Evolutionary conservation across 2,113 vertebrate species (phyloP).

Genomic region (Peromyscus leucopus): DNA sequence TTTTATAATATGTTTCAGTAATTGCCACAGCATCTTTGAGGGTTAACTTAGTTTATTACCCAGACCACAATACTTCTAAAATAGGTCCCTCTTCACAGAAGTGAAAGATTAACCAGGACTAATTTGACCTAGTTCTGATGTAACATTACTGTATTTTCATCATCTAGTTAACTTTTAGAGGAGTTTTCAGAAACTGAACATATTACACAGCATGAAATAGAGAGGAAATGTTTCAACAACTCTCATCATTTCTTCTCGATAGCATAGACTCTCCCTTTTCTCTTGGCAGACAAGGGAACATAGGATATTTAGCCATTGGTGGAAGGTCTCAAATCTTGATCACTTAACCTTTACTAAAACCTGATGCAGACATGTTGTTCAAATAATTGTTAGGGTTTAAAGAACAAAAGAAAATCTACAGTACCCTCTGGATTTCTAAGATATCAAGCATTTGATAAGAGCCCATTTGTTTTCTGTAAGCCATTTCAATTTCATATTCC

Average conservation of each 20-base stretch:
- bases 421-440: not conserved
- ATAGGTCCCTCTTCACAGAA: not conserved
- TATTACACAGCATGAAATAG: not conserved
- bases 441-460: not conserved
- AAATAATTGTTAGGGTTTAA: constrained; percentile 50
- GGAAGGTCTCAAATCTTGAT: constrained; percentile 30
- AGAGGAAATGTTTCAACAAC: not conserved
- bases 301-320: not conserved
- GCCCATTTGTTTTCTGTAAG: constrained; percentile 18
- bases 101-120: not conserved
- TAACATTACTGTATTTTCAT: not conserved
- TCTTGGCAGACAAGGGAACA: constrained; percentile 11
- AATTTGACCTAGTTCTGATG: not conserved
- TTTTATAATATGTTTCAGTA: constrained; percentile 24
- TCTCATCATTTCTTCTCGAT: constrained; percentile 5
- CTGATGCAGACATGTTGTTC: constrained; percentile 21
- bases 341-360: constrained; percentile 65
- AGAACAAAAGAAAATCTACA: constrained; percentile 38
- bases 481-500: constrained; percentile 38
- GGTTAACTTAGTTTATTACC: not conserved
- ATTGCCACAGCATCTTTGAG: not conserved
- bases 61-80: not conserved
- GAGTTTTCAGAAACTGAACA: not conserved
- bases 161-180: not conserved
- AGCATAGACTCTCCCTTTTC: not conserved